Evolutionary conservation across 2,113 vertebrate species (phyloP), one percentile per base, ranked within the genome.

Genomic region (Atrichornis clamosus): DNA sequence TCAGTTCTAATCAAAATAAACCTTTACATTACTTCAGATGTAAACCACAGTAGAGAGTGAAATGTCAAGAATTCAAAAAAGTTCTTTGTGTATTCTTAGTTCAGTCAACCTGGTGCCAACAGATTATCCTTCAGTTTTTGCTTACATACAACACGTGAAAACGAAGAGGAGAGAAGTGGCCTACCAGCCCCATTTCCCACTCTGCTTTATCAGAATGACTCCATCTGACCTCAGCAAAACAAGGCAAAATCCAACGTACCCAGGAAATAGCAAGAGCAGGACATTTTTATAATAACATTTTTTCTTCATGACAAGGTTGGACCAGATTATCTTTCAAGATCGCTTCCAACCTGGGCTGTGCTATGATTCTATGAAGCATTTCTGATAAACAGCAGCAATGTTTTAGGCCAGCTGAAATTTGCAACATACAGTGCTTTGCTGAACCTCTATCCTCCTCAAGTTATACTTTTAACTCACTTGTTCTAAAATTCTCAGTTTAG

Each of bases 1-100:
- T 86, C 72, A 80, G 72, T 67, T 88, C 59, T 93, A 95, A 94
- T 86, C 11, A 89, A 96, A 97, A 97, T 80, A 96, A 92, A 84
- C 68, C 32, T 80, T 56, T 35, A 67, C 37, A 93, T 94, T 81
- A 86, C 60, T 88, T 86, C 85, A 86, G 73, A 84, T 86, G 42
- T 78, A 89, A 93, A 69, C 46, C 1, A 0, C 11, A 37, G 52
- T 28, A 47, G 42, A 82, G 56, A 60, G 32, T 28, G 50, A 92
- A 84, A 90, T 1, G 5, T 50, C 90, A 93, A 88, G 17, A 47
- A 41, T 63, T 76, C 26, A 3, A 42, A 91, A 50, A 87, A 44
- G 52, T 79, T 83, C 53, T 87, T 76, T 88, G 55, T 14, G 33
- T 35, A 55, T 17, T 11, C 8, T 41, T 11, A 24, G 18, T 68